These are phyloP conservation scores for Belgica antarctica DNA, from an alignment of 2,888 invertebrate species.

Conservation along the genomic window DNA sequence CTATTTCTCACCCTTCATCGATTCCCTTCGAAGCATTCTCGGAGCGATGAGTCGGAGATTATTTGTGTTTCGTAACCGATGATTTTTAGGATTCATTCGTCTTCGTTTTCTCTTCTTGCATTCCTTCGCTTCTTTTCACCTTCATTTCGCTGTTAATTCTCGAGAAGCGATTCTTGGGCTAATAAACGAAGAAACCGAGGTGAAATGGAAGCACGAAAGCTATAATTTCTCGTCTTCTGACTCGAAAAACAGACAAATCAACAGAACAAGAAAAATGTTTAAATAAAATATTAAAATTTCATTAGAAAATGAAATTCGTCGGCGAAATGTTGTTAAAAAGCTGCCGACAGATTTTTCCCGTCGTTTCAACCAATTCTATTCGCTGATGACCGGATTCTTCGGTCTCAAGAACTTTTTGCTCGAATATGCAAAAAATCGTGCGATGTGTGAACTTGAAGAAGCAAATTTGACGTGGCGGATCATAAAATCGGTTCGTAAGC, in stretches of 20 bases:
- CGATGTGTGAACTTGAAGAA: no score
- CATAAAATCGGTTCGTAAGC: no score
- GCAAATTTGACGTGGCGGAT: no score
- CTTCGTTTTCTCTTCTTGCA: slow-evolving; percentile 17
- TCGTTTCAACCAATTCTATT: background rate
- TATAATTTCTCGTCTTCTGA: background rate
- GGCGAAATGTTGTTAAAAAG: slow-evolving; percentile 12
- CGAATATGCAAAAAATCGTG: no score
- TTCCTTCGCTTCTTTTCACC: slow-evolving; percentile 8
- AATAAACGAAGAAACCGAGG: slow-evolving; percentile 10
- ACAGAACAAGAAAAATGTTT: background rate
- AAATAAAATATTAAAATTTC: slow-evolving; percentile 23
- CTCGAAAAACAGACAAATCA: background rate
- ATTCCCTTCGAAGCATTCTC: slow-evolving; percentile 1
- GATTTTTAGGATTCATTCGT: slow-evolving; percentile 30
- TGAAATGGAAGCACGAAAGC: slow-evolving; percentile 22
- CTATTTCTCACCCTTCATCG: slow-evolving; percentile 9
- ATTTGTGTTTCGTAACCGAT: slow-evolving; percentile 24
- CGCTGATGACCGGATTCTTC: background rate
- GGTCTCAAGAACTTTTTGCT: no score
- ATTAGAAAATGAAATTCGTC: slow-evolving; percentile 24
- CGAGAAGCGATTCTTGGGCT: slow-evolving; percentile 8
- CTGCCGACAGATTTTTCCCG: no score
- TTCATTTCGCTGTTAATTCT: background rate
- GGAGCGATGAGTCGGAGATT: slow-evolving; percentile 20